These are phyloP conservation scores for Subanguina moxae DNA, from an alignment of 1,140 invertebrate species.

Conservation along the genomic window DNA sequence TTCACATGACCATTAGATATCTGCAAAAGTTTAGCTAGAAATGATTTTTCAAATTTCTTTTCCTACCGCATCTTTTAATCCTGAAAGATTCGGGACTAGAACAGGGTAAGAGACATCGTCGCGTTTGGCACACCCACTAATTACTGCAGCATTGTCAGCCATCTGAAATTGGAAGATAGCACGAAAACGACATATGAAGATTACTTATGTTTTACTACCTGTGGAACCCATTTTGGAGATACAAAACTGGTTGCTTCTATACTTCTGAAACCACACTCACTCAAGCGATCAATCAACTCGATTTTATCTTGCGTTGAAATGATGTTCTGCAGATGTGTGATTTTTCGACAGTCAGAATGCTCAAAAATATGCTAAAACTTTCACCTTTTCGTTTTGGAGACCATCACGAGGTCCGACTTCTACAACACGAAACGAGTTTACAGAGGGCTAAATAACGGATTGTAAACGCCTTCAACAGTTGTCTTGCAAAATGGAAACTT, in stretches of 20 bases:
- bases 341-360: not conserved
- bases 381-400: constrained; percentile 83
- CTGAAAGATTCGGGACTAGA: constrained; percentile 89
- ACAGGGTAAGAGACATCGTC: constrained; percentile 79
- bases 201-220: constrained; percentile 51
- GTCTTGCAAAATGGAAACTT: too few species aligned
- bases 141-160: constrained; percentile 79
- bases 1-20: constrained; percentile 66
- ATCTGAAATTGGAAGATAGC: constrained; percentile 68
- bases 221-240: constrained; percentile 93
- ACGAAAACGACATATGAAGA: too few species aligned
- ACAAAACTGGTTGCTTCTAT: constrained; percentile 96
- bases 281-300: constrained; percentile 80
- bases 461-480: too few species aligned
- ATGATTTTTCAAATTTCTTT: constrained; percentile 5
- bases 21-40: constrained; percentile 7
- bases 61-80: constrained; percentile 74
- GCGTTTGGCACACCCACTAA: constrained; percentile 69
- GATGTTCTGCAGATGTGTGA: constrained; percentile 62
- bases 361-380: not conserved
- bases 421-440: constrained; percentile 69
- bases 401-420: constrained; percentile 97
- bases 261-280: constrained; percentile 74
- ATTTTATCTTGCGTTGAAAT: constrained; percentile 81
- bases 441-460: constrained; percentile 15